phyloP scores from a whole-genome alignment of 1,140 invertebrate genomes.

The Penaeus japonicus region DNA sequence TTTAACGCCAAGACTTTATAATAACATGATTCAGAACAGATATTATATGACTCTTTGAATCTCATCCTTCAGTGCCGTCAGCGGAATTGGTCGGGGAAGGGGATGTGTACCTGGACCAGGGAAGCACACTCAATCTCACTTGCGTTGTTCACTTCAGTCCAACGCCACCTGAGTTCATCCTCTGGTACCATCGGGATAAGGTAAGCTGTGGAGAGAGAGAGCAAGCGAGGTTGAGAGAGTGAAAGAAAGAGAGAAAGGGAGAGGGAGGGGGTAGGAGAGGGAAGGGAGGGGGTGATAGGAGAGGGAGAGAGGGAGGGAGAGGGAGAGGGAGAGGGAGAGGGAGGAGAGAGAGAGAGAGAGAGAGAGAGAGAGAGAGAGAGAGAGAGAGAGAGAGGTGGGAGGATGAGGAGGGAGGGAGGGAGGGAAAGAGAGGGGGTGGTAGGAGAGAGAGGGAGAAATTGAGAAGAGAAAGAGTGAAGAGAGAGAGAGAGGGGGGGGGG shows the following conservation, averaged over 20 bases:
- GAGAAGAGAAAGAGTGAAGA: too few relatives aligned
- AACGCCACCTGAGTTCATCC: conserved; percentile 78
- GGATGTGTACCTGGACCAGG: conserved; percentile 82
- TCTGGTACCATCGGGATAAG: conserved; percentile 82
- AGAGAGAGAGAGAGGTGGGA: too few relatives aligned
- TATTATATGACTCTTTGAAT: background rate
- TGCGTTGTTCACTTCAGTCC: conserved; percentile 80
- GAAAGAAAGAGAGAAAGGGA: too few relatives aligned
- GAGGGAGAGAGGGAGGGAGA: background rate
- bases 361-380: too few relatives aligned
- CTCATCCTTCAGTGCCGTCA: conserved; percentile 77
- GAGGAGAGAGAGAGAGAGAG: too few relatives aligned
- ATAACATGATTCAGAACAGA: background rate
- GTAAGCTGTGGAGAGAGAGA: conserved; percentile 65
- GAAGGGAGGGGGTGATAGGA: too few relatives aligned
- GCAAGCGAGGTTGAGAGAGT: background rate
- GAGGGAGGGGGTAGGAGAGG: too few relatives aligned
- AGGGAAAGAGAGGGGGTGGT: too few relatives aligned
- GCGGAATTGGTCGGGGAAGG: conserved; percentile 82
- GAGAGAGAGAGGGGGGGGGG: too few relatives aligned
- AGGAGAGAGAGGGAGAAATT: too few relatives aligned
- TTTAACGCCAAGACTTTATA: background rate
- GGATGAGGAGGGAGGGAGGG: too few relatives aligned
- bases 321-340: background rate
- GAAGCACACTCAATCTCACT: conserved; percentile 86